Conservation (phyloP, 2,888 invertebrate genomes). For the Nemotelus nigrinus region DNA sequence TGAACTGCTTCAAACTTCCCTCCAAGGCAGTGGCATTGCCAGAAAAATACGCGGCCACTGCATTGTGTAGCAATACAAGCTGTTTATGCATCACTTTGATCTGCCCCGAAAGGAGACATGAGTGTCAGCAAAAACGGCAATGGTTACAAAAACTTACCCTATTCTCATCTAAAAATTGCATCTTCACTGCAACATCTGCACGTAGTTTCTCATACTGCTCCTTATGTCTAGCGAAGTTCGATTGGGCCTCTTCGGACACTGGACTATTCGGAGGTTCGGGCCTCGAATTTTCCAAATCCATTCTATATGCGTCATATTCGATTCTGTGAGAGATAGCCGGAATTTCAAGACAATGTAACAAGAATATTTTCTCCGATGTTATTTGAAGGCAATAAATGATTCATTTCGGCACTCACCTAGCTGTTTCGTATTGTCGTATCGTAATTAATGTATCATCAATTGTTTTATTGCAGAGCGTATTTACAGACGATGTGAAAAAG, state of each 20-base stretch:
- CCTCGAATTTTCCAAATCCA: constrained; percentile 87
- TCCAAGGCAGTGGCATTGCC: constrained; percentile 94
- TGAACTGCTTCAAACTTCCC: constrained; percentile 94
- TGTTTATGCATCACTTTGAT: constrained; percentile 99
- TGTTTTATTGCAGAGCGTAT: constrained; percentile 96
- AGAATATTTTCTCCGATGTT: background rate
- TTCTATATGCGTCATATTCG: constrained; percentile 97
- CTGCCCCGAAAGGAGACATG: constrained; percentile 66
- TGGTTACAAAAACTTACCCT: constrained; percentile 69
- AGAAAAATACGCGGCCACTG: constrained; percentile 95
- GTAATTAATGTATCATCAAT: constrained; percentile 91
- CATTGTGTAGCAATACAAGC: constrained; percentile 93
- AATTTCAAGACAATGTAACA: background rate
- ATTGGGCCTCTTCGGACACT: constrained; percentile 81
- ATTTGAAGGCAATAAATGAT: too few relatives aligned
- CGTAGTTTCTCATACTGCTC: constrained; percentile 91
- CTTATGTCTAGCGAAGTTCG: constrained; percentile 85
- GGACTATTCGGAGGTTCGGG: constrained; percentile 67
- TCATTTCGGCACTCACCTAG: constrained; percentile 63
- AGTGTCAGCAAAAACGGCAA: background rate
- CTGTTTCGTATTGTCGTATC: constrained; percentile 71
- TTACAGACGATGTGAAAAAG: constrained; percentile 95
- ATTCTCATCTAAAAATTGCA: constrained; percentile 97
- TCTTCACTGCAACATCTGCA: constrained; percentile 93
- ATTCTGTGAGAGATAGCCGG: constrained; percentile 69